Evolutionary conservation across 1,140 invertebrate species (phyloP).

Genomic region (Frieseomelitta varia): DNA sequence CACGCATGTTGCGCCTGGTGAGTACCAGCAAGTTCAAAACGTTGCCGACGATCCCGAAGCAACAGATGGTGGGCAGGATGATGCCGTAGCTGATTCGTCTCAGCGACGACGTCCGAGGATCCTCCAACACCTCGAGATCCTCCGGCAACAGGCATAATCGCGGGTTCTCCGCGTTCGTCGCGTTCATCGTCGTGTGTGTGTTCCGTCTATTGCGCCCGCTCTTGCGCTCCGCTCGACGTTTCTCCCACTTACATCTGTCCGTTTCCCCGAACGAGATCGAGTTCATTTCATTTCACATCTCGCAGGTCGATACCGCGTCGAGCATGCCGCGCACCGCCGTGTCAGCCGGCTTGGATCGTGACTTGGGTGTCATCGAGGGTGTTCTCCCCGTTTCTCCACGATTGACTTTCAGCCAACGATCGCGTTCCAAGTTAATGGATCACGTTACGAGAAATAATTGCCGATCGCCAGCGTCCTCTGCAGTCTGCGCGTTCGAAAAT

Average conservation of each 20-base stretch:
- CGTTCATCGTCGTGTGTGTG: constrained; percentile 64
- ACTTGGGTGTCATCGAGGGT: not conserved
- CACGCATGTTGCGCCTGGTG: constrained; percentile 88
- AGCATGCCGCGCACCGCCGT: not conserved
- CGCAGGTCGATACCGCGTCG: not conserved
- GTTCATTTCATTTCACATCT: constrained; percentile 7
- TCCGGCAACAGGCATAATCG: constrained; percentile 69
- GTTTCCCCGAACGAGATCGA: not conserved
- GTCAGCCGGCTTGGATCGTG: not conserved
- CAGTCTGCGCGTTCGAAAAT: not conserved
- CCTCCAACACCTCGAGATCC: constrained; percentile 78
- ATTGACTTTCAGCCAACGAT: too few species aligned
- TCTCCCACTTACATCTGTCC: constrained; percentile 1
- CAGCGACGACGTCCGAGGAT: constrained; percentile 84
- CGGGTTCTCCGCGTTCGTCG: constrained; percentile 45
- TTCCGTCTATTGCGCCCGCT: too few species aligned
- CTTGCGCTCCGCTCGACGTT: constrained; percentile 38
- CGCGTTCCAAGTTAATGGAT: not conserved
- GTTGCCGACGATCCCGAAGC: constrained; percentile 88
- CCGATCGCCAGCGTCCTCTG: constrained; percentile 42
- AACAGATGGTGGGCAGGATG: constrained; percentile 86
- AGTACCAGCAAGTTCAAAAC: constrained; percentile 88
- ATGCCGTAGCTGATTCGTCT: constrained; percentile 88
- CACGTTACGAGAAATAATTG: not conserved
- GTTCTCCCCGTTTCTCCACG: not conserved